A percentile compares a stretch with the other conserved stretches of the same genome.
Conservation (phyloP, 2,888 invertebrate genomes). For the Heliothis peltigera region DNA sequence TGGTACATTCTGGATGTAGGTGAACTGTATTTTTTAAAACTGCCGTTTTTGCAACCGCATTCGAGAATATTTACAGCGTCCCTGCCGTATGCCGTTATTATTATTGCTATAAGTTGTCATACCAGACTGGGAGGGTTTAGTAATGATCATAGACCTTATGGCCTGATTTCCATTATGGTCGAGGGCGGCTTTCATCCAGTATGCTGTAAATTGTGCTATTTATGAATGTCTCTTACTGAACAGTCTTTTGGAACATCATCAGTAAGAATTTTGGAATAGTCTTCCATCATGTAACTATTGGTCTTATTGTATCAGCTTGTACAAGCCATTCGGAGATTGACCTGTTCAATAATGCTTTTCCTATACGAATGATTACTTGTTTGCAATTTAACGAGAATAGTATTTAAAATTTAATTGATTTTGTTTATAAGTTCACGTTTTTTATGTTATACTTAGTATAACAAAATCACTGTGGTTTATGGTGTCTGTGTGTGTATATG, state of each 20-base stretch:
- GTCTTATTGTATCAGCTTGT: too few relatives aligned
- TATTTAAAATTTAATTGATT: too few relatives aligned
- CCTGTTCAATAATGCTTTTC: too few relatives aligned
- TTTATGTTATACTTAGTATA: too few relatives aligned
- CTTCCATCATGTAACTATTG: not conserved
- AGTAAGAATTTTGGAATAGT: not conserved
- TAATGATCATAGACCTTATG: conserved; percentile 33
- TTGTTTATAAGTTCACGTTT: too few relatives aligned
- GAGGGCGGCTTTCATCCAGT: conserved; percentile 14
- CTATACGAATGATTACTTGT: too few relatives aligned
- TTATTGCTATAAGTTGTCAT: not conserved
- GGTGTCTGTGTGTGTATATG: too few relatives aligned
- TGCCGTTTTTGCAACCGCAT: conserved; percentile 24
- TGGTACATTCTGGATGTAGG: conserved; percentile 48
- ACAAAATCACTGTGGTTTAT: too few relatives aligned
- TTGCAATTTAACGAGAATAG: too few relatives aligned
- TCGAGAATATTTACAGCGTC: not conserved
- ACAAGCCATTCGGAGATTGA: too few relatives aligned
- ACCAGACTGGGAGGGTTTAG: conserved; percentile 2
- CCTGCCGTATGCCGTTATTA: not conserved
- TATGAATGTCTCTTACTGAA: conserved; percentile 11
- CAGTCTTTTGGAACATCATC: not conserved
- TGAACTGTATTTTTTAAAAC: conserved; percentile 39
- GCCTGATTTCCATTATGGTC: conserved; percentile 31
- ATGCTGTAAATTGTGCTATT: conserved; percentile 2